Evolutionary conservation across 2,797 vertebrate genomes (phyloP), one percentile per base, ranked within the genome.

Genomic region (Sarcoramphus papa): DNA sequence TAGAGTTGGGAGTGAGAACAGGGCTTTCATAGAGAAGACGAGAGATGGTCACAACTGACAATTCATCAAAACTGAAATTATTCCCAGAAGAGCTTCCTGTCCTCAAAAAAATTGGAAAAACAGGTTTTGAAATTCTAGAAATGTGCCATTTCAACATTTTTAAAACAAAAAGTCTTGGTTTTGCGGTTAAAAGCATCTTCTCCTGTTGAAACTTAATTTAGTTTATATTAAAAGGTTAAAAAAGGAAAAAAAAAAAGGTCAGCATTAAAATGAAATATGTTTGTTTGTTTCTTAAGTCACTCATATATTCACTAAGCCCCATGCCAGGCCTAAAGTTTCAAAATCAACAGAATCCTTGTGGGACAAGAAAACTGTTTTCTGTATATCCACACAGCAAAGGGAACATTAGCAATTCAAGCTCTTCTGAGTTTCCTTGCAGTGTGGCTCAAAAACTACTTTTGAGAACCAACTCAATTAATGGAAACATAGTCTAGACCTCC

Each of bases 111-210:
- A 40, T 8, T 22, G 18, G 37, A 51, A 60, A 41, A 51, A 53
- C 7, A 45, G 31, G 33, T 69, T 93, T 90, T 92, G 57, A 93
- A 94, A 95, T 75, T 68, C 79, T 80, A 91, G n/a, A 92, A 94
- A 84, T 78, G 43, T 60, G 73, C 6, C 19, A 53, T 90, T 95
- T 94, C 76, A 90, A 85, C 73, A 86, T 88, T 78, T 91, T 84
- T 48, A 43, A 77, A 86, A 83, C 37, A 94, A 95, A 70, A 95
- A 57, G 21, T 54, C 35, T 73, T 68, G 31, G 5, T 6, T 76
- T 85, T 92, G 50, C 0, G 3, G 90, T 82, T 78, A 59, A 84
- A 95, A 76, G 7, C 28, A 69, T 88, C 27, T 92, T 81, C 23
- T 79, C 30, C 59, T 2, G 7, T 59, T 79, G 27, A 94, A 96